Percentiles rank a stretch among this genome's conserved stretches.
Conservation (phyloP, 2,113 vertebrate species). For the Rhizomys pruinosus region DNA sequence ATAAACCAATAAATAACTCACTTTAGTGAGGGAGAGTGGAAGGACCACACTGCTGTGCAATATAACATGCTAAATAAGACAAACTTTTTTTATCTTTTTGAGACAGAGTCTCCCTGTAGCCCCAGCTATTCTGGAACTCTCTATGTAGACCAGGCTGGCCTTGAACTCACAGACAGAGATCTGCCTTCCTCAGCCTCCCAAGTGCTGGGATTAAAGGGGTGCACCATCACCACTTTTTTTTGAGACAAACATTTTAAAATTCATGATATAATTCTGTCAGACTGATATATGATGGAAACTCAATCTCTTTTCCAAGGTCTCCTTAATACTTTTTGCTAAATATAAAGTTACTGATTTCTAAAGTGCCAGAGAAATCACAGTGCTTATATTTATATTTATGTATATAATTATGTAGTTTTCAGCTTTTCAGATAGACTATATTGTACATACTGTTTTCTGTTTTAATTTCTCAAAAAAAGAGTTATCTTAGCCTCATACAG, state of each 20-base stretch:
- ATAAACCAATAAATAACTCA: slow-evolving; percentile 55
- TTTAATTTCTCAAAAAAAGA: slow-evolving; percentile 27
- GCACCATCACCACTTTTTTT: too few species aligned
- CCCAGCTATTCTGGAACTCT: too few species aligned
- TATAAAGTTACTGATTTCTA: slow-evolving; percentile 1
- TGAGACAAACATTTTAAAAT: slow-evolving; percentile 34
- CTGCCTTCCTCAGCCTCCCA: too few species aligned
- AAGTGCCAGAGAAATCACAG: not conserved
- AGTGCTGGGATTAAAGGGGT: too few species aligned
- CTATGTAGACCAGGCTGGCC: too few species aligned
- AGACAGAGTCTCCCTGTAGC: too few species aligned
- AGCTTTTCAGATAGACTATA: not conserved
- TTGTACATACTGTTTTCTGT: slow-evolving; percentile 14
- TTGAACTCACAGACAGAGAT: too few species aligned
- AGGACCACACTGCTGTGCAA: not conserved
- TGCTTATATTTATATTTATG: not conserved
- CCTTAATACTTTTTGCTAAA: not conserved
- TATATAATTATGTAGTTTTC: not conserved
- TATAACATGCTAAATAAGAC: not conserved
- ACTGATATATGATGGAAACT: slow-evolving; percentile 23
- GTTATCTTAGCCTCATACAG: not conserved
- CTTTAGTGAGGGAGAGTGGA: not conserved
- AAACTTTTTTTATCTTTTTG: too few species aligned
- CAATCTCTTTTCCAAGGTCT: slow-evolving; percentile 10
- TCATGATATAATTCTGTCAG: slow-evolving; percentile 32